A percentile compares a stretch with the other conserved stretches of the same genome.
Conservation (phyloP, 2,113 vertebrate species). For the Vulpes vulpes region DNA sequence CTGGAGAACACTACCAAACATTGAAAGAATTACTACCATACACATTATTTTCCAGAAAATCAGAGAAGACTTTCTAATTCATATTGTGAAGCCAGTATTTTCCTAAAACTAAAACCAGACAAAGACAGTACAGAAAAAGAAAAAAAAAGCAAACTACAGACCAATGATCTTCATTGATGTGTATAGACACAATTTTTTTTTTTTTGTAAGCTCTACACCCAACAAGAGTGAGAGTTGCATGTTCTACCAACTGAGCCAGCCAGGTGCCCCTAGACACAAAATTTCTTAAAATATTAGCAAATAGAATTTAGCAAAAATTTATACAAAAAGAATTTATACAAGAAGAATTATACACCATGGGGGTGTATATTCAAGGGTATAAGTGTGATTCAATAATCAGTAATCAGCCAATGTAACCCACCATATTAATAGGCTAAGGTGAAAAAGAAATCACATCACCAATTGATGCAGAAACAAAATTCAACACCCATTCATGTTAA, state of each 20-base stretch:
- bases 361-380: background rate
- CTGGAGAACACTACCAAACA: background rate
- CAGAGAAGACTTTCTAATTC: background rate
- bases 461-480: background rate
- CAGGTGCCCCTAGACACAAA: background rate
- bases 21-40: background rate
- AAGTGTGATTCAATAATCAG: background rate
- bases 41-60: slow-evolving; percentile 11
- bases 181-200: background rate
- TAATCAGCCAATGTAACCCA: background rate
- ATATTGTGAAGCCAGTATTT: background rate
- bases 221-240: background rate
- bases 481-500: background rate
- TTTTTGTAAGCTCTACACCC: background rate
- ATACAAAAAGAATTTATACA: background rate
- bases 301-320: background rate
- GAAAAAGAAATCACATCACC: background rate
- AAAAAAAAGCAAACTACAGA: background rate
- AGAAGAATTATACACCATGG: background rate
- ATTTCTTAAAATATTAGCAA: slow-evolving; percentile 4
- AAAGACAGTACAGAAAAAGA: background rate
- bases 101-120: background rate
- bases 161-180: background rate
- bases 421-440: background rate
- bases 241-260: background rate